Base-by-base conservation (phyloP, 2,797 vertebrate genomes). In the Myripristis jacobus region DNA sequence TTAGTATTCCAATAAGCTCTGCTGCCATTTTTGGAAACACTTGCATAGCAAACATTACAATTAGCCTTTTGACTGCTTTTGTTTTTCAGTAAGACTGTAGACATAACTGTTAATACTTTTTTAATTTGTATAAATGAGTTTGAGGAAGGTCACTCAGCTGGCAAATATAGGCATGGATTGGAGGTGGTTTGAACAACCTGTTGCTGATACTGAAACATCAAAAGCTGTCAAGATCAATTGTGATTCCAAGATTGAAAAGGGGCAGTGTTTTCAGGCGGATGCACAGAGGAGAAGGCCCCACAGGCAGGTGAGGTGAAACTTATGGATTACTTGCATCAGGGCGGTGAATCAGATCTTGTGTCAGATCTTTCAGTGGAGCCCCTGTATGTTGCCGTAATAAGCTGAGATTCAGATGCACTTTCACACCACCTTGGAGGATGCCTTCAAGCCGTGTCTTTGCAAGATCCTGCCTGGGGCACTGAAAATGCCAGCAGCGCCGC, bases 381-480 rank as follows among this genome's bases (percentile, higher is more conserved):
- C 43, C 53, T 53, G 29, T 65, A 67, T 52, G 70, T 34, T 58
- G 47, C 41, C 21, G 67, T 81, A 84, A 86, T 81, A 77, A 82
- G 67, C 46, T 65, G 47, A 44, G 79, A 70, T 84, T 85, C 73
- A 69, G 41, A 82, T 59, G 61, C 70, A 61, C 31, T 70, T 75
- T 74, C 53, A 65, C 64, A 80, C 57, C 75, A 72, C 82, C 72
- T 59, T 21, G 66, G 68, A 84, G 68, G 70, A 77, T 70, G 74
- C 77, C 82, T 85, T 73, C 2, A 22, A 81, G 86, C 69, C 29
- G 70, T 43, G 27, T 60, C 75, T 80, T 59, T 50, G 46, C 41
- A 59, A 56, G 43, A 65, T 56, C 56, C n/a, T 56, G 72, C 76
- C 79, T 50, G 34, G 18, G 62, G 66, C 34, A 18, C 52, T 73